Conservation (phyloP, 2,113 vertebrate species). For the Fulmarus glacialis region DNA sequence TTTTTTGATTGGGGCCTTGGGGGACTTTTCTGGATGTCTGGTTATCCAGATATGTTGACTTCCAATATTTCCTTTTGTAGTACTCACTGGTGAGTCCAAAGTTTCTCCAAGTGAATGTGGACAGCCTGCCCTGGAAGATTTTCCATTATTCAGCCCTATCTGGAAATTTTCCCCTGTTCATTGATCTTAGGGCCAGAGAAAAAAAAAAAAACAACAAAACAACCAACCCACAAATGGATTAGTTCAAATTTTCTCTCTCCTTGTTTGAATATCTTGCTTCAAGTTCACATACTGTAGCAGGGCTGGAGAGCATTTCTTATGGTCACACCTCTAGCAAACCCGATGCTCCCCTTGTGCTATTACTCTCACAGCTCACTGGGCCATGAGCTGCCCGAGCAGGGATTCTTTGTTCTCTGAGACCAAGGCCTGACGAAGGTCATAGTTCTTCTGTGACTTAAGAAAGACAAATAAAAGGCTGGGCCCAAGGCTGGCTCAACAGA, state of each 20-base stretch:
- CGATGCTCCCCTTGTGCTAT: not conserved
- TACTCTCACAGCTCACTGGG: not conserved
- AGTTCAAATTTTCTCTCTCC: not conserved
- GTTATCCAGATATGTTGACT: not conserved
- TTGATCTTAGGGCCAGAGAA: not conserved
- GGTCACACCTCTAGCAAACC: not conserved
- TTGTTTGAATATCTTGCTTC: not conserved
- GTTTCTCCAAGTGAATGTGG: not conserved
- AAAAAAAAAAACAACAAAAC: too few species aligned
- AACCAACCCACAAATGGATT: accelerated
- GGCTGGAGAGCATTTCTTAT: not conserved
- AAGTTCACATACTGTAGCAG: not conserved
- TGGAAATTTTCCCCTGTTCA: not conserved
- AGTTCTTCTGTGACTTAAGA: not conserved
- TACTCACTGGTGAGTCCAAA: not conserved
- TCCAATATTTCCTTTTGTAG: not conserved
- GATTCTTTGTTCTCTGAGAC: not conserved
- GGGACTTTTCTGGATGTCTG: not conserved
- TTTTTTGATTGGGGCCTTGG: not conserved
- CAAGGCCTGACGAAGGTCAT: not conserved
- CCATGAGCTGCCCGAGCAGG: not conserved
- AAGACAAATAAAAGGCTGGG: not conserved
- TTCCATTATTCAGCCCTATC: not conserved
- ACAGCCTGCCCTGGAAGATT: not conserved
- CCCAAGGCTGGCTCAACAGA: not conserved